Conservation (phyloP, 92 coral and sea anemone species). For the Zoanthus sociatus region DNA sequence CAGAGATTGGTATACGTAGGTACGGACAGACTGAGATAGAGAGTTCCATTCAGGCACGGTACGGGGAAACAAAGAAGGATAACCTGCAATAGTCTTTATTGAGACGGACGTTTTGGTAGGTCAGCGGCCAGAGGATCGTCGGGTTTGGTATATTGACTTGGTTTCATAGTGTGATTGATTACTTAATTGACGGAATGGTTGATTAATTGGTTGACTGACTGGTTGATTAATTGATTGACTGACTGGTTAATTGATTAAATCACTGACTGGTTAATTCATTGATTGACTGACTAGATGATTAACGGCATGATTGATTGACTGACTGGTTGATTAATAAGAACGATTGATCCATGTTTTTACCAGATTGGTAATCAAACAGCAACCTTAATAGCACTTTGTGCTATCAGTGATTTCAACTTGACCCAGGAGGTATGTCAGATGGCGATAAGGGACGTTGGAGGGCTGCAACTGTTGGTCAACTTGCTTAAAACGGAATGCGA, state of each 20-base stretch:
- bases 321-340: background rate
- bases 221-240: background rate
- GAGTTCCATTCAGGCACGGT: too few species aligned
- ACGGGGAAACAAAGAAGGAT: too few species aligned
- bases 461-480: conserved; percentile 81
- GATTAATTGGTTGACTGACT: background rate
- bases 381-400: conserved; percentile 89
- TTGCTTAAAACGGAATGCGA: conserved; percentile 84
- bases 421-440: conserved; percentile 88
- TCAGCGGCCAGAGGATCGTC: background rate
- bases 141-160: background rate
- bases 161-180: background rate
- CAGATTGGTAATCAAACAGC: conserved; percentile 96
- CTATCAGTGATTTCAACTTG: conserved; percentile 86
- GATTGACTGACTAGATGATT: background rate
- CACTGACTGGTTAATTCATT: background rate
- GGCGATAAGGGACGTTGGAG: conserved; percentile 92
- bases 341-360: background rate
- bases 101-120: too few species aligned
- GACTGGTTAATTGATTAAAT: background rate
- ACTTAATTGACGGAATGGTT: background rate
- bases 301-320: background rate
- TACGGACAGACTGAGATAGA: too few species aligned
- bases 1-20: too few species aligned
- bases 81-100: too few species aligned